Evolutionary conservation across 2,888 invertebrate species (phyloP).

Genomic region (Thymelicus acteon): DNA sequence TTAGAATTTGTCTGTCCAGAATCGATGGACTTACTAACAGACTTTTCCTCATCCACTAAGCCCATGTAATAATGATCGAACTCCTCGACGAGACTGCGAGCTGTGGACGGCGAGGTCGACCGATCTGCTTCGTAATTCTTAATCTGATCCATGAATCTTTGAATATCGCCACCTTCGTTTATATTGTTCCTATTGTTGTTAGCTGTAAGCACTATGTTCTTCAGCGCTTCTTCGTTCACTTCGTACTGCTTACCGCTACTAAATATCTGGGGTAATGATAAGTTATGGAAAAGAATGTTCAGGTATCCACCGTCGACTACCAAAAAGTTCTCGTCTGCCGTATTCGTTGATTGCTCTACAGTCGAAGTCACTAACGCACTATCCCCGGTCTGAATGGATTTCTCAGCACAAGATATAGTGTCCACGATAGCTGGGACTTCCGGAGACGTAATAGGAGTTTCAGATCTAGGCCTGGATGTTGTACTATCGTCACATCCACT

Average conservation of each 20-base stretch:
- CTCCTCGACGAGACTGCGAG: constrained; percentile 75
- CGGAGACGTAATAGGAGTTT: constrained; percentile 38
- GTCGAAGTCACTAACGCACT: constrained; percentile 45
- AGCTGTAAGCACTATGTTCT: constrained; percentile 65
- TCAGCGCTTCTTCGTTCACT: constrained; percentile 75
- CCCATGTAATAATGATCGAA: constrained; percentile 73
- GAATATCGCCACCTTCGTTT: constrained; percentile 56
- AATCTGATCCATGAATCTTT: constrained; percentile 66
- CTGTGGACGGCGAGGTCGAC: constrained; percentile 69
- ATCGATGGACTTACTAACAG: constrained; percentile 28
- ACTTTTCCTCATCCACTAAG: constrained; percentile 57
- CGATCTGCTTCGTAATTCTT: constrained; percentile 61
- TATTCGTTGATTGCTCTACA: constrained; percentile 52
- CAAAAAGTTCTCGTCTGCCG: constrained; percentile 65
- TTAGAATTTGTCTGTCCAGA: constrained; percentile 21
- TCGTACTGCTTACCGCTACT: constrained; percentile 74
- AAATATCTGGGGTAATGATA: constrained; percentile 72
- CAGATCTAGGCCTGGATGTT: constrained; percentile 41
- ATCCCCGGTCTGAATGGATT: constrained; percentile 71
- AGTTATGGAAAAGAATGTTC: constrained; percentile 73
- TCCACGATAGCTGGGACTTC: constrained; percentile 31
- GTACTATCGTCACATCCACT: constrained; percentile 74
- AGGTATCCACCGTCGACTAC: constrained; percentile 75
- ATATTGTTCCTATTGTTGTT: constrained; percentile 54
- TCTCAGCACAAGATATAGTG: constrained; percentile 59